Evolutionary conservation across 2,888 invertebrate genomes (phyloP), one percentile per base, ranked within the genome.

Genomic region (Plutella xylostella): DNA sequence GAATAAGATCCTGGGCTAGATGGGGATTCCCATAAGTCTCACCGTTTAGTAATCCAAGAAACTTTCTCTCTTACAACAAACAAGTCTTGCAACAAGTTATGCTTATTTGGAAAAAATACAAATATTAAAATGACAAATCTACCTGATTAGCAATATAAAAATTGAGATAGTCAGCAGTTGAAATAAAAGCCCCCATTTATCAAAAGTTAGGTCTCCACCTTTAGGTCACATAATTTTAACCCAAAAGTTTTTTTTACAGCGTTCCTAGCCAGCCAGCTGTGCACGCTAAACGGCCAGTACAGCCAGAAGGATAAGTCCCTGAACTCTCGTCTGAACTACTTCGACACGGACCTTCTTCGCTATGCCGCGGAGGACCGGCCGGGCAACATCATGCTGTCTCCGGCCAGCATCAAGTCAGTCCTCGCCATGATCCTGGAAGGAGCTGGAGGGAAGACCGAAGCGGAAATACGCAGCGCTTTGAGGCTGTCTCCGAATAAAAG

Each of bases 331-430:
- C 64, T 85, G 22, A 85, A 85, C 62, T 87, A 75, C 57, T 88
- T 88, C 59, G 87, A 87, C 53, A 73, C 80, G 17, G 86, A 87
- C 51, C 73, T 88, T 12, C 66, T 87, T 1, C 72, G 77, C 49
- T 82, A 83, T 57, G 56, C 69, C 0, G 65, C 72, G 1, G 77
- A 74, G 47, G 66, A 67, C 9, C 66, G 58, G 34, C 49, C 31
- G 7, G 86, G 86, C 19, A 91, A 91, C 60, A 76, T 89, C 25
- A 76, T 90, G 59, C 63, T 90, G 2, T 90, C 91, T n/a, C 89
- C 91, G 14, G 85, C 87, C 46, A 89, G 89, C 59, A 76, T 89
- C 20, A 90, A 90, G 63, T 75, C 86, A 0, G 85, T 86, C 0
- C 60, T 91, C 40, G 87, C 86, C 5, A 85, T 90, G 85, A 55